phyloP scores from a whole-genome alignment of 2,113 vertebrate genomes.

The Eleginops maclovinus region DNA sequence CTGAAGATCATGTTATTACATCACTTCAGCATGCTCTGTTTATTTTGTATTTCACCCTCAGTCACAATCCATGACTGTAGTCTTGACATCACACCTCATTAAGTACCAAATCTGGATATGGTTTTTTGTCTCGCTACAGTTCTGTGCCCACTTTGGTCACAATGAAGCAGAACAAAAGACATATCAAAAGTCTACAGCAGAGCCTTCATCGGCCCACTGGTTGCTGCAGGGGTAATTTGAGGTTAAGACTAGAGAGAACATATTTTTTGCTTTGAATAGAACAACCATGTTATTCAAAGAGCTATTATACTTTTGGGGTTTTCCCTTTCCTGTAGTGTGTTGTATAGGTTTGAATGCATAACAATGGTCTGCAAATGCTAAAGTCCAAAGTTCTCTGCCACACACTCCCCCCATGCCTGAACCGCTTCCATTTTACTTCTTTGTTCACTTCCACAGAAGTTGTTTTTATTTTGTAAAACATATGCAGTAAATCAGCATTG shows the following conservation, averaged over 20 bases:
- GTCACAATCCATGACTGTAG: conserved; percentile 37
- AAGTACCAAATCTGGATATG: conserved; percentile 57
- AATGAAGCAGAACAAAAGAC: conserved; percentile 31
- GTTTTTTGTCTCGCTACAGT: conserved; percentile 39
- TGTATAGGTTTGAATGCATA: no score
- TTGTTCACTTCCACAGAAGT: no score
- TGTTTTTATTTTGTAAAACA: no score
- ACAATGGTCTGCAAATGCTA: no score
- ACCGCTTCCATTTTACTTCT: no score
- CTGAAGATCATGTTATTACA: conserved; percentile 43
- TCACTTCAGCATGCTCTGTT: conserved; percentile 45
- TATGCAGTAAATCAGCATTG: no score
- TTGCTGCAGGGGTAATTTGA: conserved; percentile 43
- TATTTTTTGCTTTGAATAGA: conserved; percentile 17
- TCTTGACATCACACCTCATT: conserved; percentile 66
- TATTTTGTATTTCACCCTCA: conserved; percentile 56
- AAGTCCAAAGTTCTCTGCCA: no score
- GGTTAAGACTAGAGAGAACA: conserved; percentile 30
- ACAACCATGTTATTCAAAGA: background rate
- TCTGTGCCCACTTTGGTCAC: conserved; percentile 23
- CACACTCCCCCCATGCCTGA: no score
- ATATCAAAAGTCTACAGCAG: conserved; percentile 17
- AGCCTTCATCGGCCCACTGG: conserved; percentile 1
- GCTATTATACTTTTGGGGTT: conserved; percentile 24
- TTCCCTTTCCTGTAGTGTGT: no score